Evolutionary conservation across 1,140 invertebrate genomes (phyloP).

Genomic region (Ostrea denselamellosa): DNA sequence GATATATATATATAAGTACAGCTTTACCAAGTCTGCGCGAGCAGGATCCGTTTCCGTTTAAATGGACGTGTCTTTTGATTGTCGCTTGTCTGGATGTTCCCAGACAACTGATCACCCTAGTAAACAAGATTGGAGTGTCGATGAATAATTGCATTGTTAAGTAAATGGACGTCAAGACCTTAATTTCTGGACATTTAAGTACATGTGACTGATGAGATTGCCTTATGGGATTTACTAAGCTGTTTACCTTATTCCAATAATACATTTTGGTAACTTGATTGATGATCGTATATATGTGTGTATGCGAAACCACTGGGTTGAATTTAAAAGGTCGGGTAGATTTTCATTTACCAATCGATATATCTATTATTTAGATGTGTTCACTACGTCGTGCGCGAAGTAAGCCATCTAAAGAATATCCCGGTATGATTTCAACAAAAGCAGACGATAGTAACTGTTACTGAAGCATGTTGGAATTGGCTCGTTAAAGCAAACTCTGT

Average conservation of each 20-base stretch:
- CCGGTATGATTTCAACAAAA: background rate
- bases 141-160: background rate
- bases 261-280: background rate
- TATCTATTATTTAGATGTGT: slow-evolving; percentile 9
- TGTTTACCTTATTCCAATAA: slow-evolving; percentile 38
- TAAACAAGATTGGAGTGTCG: background rate
- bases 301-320: background rate
- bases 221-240: background rate
- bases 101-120: background rate
- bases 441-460: background rate
- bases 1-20: background rate
- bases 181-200: background rate
- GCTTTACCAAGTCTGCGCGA: background rate
- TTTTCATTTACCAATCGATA: slow-evolving; percentile 8
- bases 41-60: background rate
- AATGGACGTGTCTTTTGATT: background rate
- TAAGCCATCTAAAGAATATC: background rate
- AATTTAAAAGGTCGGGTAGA: background rate
- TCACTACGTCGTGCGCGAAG: background rate
- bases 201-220: background rate
- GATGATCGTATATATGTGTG: background rate
- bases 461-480: background rate
- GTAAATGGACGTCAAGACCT: background rate
- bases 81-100: background rate
- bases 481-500: background rate